A percentile compares a stretch with the other conserved stretches of the same genome.
These are phyloP conservation scores for Protodeltote pygarga DNA, from an alignment of 2,888 invertebrate species.

Conservation along the genomic window DNA sequence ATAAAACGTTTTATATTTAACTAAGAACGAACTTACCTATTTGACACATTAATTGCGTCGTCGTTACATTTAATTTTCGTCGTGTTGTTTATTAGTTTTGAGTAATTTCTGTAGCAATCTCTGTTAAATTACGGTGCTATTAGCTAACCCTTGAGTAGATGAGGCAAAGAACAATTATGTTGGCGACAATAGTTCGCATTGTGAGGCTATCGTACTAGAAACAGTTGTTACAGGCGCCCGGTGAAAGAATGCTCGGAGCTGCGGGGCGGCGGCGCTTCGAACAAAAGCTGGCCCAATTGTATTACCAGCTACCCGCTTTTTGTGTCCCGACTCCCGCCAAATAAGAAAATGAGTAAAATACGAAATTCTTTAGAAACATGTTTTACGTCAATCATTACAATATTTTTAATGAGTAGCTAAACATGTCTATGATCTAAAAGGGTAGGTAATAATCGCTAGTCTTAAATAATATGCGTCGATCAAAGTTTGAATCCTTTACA, in stretches of 20 bases:
- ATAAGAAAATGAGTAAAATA: constrained; percentile 64
- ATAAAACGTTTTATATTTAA: constrained; percentile 79
- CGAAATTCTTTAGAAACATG: constrained; percentile 50
- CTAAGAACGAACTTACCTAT: constrained; percentile 62
- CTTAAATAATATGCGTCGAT: no score
- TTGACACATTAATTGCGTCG: no score
- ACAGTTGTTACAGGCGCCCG: constrained; percentile 66
- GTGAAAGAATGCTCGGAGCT: constrained; percentile 63
- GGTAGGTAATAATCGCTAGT: no score
- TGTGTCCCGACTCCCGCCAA: constrained; percentile 61
- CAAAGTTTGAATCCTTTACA: no score
- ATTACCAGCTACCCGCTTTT: constrained; percentile 67
- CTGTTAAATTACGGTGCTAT: constrained; percentile 63
- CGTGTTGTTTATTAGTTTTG: constrained; percentile 20
- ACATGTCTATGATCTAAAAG: no score
- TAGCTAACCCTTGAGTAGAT: constrained; percentile 69
- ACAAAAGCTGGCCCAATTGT: constrained; percentile 74
- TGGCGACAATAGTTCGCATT: constrained; percentile 72
- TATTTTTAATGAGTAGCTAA: constrained; percentile 18
- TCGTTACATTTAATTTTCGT: constrained; percentile 43
- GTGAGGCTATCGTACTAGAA: constrained; percentile 71
- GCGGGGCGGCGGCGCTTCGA: constrained; percentile 57
- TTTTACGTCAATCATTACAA: constrained; percentile 26
- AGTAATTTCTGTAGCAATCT: constrained; percentile 32
- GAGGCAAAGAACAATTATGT: constrained; percentile 71